A percentile compares a stretch with the other conserved stretches of the same genome.
Evolutionary conservation across 2,113 vertebrate species (phyloP).

Genomic region (Ciconia boyciana): DNA sequence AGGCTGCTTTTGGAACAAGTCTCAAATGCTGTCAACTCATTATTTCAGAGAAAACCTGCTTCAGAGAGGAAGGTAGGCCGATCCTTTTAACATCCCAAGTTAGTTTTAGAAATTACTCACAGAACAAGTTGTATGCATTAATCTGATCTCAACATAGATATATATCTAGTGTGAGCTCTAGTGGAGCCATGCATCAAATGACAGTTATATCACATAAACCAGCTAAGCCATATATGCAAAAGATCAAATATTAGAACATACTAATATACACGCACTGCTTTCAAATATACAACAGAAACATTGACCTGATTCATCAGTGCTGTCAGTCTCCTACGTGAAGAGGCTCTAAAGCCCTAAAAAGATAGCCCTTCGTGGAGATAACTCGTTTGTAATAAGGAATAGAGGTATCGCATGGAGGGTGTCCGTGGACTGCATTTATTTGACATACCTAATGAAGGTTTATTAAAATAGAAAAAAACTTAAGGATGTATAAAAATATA

Average conservation of each 20-base stretch:
- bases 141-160: neutral
- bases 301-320: neutral
- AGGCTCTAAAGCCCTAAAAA: neutral
- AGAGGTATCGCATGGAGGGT: neutral
- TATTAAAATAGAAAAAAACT: neutral
- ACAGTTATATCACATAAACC: neutral
- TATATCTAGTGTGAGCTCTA: neutral
- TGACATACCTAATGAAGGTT: neutral
- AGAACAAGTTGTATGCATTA: neutral
- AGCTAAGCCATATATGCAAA: neutral
- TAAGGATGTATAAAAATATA: neutral
- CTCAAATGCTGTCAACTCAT: neutral
- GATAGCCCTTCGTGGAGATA: neutral
- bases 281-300: neutral
- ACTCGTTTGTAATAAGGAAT: neutral
- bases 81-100: neutral
- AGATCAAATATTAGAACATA: constrained; percentile 13
- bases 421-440: neutral
- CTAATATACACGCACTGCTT: neutral
- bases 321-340: neutral
- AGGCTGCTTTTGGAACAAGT: neutral
- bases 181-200: neutral
- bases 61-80: neutral
- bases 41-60: constrained; percentile 1
- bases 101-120: neutral